Base-by-base conservation (phyloP, 2,797 vertebrate genomes). In the Fratercula arctica region DNA sequence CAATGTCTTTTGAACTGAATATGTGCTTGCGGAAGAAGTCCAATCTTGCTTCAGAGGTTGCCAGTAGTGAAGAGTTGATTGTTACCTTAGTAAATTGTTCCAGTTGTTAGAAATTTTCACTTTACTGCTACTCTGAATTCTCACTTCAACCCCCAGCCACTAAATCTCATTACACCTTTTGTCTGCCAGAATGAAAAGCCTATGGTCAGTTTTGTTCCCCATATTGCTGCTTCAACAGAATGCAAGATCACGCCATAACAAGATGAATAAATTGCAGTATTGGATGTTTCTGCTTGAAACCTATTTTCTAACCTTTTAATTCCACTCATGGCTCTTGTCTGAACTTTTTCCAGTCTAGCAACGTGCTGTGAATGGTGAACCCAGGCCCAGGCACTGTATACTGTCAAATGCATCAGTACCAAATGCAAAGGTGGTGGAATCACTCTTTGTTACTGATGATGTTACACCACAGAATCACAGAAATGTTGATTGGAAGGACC, bases 51-150 rank as follows among this genome's bases (percentile, higher is more conserved):
- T 84, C 70, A 90, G 81, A 83, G 51, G 13, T 63, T 95, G 60
- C n/a, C 86, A 90, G 35, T 33, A 87, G 70, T 33, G 33, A 90
- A 48, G 54, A 60, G 45, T 20, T 74, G 68, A 87, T 89, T 92
- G 74, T 77, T 93, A 51, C 60, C n/a, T 74, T 67, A 64, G 63
- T 72, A 80, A 95, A 90, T 85, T 61, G 51, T 77, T 94, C 72
- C 72, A 83, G 53, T 68, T 89, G 51, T 84, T 90, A 63, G 73
- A 74, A 85, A 85, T 69, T 31, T 84, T 91, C 46, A 16, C 41
- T 90, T 95, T 63, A 76, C 74, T 85, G 75, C 86, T 74, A 25
- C 16, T 93, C 11, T 75, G 50, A 87, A 76, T 92, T 85, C 43
- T 89, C 54, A 41, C 37, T 90, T 94, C 39, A 83, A 4, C 2